These are phyloP conservation scores for Oceanites oceanicus DNA, from an alignment of 2,113 vertebrate genomes.

Conservation along the genomic window DNA sequence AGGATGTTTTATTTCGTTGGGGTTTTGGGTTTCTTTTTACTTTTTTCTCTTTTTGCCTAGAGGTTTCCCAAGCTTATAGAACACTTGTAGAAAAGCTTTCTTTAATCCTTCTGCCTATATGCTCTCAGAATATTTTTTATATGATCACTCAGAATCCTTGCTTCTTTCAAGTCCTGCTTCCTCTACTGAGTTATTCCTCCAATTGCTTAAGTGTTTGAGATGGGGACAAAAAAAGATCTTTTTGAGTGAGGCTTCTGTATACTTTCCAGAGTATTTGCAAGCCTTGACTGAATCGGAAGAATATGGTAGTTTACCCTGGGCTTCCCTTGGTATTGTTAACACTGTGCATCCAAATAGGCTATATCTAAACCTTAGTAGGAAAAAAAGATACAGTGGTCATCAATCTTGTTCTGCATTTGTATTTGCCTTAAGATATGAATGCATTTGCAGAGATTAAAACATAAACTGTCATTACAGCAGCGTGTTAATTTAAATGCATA, in stretches of 20 bases:
- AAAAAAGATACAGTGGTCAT: not conserved
- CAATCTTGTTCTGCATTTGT: not conserved
- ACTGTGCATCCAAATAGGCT: not conserved
- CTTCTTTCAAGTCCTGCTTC: not conserved
- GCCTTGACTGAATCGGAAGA: not conserved
- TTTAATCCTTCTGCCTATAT: accelerated
- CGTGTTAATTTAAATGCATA: not conserved
- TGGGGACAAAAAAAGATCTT: not conserved
- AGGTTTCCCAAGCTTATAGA: not conserved
- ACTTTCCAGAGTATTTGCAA: not conserved
- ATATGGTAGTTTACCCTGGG: not conserved
- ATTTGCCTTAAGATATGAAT: not conserved
- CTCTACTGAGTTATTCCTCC: not conserved
- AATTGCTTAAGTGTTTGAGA: not conserved
- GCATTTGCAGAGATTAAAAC: not conserved
- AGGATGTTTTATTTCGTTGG: not conserved
- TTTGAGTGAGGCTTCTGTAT: not conserved
- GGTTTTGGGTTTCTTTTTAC: not conserved
- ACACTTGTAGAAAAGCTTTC: not conserved
- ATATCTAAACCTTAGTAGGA: not conserved
- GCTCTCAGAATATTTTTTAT: not conserved
- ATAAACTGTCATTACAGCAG: not conserved
- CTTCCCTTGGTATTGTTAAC: not conserved
- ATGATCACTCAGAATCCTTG: not conserved
- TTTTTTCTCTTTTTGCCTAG: not conserved